These are phyloP conservation scores for Neuroterus valhalla DNA, from an alignment of 1,140 invertebrate species.

Conservation along the genomic window DNA sequence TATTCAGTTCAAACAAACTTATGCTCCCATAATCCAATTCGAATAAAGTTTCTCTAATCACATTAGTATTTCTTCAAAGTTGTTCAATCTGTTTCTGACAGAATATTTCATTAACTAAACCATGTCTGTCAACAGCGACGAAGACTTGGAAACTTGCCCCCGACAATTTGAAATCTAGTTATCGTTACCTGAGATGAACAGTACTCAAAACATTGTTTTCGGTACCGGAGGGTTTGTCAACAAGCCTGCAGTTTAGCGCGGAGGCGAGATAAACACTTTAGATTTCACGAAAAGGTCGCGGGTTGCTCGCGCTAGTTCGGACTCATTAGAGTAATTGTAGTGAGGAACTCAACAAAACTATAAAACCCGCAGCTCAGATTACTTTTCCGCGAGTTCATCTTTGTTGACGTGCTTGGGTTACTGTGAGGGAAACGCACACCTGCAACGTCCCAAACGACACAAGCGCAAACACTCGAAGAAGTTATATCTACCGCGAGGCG, in stretches of 20 bases:
- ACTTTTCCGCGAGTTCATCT: slow-evolving; percentile 53
- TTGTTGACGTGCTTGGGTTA: neutral
- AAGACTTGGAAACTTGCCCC: slow-evolving; percentile 8
- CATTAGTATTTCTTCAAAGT: too few species aligned
- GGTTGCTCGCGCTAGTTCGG: slow-evolving; percentile 4
- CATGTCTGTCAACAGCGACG: neutral
- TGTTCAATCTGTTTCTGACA: too few species aligned
- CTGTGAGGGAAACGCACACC: neutral
- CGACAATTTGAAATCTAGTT: neutral
- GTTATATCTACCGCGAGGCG: slow-evolving; percentile 3
- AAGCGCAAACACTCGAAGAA: neutral
- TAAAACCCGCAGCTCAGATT: slow-evolving; percentile 56
- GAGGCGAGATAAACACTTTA: slow-evolving; percentile 5
- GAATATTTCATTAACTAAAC: too few species aligned
- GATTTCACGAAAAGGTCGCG: neutral
- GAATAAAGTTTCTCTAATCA: too few species aligned
- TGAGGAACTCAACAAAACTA: slow-evolving; percentile 61
- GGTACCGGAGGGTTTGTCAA: neutral
- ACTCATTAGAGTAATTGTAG: slow-evolving; percentile 61
- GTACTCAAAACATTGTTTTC: slow-evolving; percentile 18
- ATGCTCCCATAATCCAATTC: too few species aligned
- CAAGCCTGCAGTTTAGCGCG: neutral
- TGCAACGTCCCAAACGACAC: neutral
- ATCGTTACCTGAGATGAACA: neutral
- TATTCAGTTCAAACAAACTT: too few species aligned